Percentiles rank a stretch among this genome's conserved stretches.
phyloP scores from a whole-genome alignment of 2,888 invertebrate species.

The Aproaerema taeniolella region DNA sequence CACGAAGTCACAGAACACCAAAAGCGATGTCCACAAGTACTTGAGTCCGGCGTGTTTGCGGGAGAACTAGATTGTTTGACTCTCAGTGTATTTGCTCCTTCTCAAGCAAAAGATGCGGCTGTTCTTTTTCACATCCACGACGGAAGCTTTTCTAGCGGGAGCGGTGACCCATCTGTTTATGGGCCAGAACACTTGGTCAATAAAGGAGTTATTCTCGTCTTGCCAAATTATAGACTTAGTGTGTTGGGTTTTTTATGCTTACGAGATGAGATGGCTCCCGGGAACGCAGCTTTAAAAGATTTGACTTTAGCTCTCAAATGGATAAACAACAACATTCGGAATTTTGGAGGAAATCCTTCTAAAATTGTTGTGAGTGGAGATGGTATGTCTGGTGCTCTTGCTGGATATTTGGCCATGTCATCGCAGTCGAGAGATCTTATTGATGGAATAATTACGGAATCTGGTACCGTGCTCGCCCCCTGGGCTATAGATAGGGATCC shows the following conservation, averaged over 20 bases:
- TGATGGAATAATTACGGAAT: constrained; percentile 54
- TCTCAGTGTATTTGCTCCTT: constrained; percentile 50
- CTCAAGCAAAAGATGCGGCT: constrained; percentile 27
- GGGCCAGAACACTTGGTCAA: constrained; percentile 51
- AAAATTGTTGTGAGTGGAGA: constrained; percentile 57
- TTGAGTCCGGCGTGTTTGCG: constrained; percentile 22
- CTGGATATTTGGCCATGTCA: constrained; percentile 47
- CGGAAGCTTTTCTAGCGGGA: constrained; percentile 44
- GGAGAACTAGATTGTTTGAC: constrained; percentile 53
- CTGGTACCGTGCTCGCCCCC: constrained; percentile 50
- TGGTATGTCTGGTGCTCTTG: constrained; percentile 48
- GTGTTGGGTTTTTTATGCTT: constrained; percentile 59
- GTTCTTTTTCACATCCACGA: constrained; percentile 62
- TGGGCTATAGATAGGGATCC: constrained; percentile 55
- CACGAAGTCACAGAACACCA: constrained; percentile 32
- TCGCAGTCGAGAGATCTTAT: constrained; percentile 38
- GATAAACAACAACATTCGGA: constrained; percentile 44
- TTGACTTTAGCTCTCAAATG: constrained; percentile 52
- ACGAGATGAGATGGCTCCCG: constrained; percentile 45
- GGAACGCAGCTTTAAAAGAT: constrained; percentile 61
- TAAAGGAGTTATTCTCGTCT: constrained; percentile 43
- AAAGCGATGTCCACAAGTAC: constrained; percentile 47
- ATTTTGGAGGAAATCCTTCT: constrained; percentile 52
- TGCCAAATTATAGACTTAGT: constrained; percentile 61
- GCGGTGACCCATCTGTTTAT: constrained; percentile 48